Percentiles rank a stretch among this genome's conserved stretches.
These are phyloP conservation scores for Parus major DNA, from an alignment of 2,113 vertebrate species.

Conservation along the genomic window DNA sequence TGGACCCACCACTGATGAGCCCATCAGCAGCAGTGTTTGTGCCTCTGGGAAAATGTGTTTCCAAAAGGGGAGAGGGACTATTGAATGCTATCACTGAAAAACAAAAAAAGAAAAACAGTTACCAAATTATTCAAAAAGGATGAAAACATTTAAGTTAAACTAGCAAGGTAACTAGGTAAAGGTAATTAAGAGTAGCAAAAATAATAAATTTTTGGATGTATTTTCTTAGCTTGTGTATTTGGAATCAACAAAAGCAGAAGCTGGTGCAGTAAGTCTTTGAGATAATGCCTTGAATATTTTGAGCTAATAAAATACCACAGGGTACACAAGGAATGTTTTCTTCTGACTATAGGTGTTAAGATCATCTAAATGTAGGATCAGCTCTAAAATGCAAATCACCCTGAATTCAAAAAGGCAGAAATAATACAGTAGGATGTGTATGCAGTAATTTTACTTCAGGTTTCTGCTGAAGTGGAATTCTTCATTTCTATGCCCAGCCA, in stretches of 20 bases:
- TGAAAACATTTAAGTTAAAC: not conserved
- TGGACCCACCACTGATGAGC: not conserved
- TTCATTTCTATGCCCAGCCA: not conserved
- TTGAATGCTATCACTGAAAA: not conserved
- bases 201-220: not conserved
- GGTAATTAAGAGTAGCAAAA: not conserved
- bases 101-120: not conserved
- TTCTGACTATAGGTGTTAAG: not conserved
- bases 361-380: not conserved
- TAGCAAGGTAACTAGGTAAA: not conserved
- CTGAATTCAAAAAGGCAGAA: not conserved
- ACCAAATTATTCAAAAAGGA: not conserved
- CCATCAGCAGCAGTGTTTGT: not conserved
- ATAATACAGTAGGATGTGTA: not conserved
- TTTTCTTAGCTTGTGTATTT: constrained; percentile 28
- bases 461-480: not conserved
- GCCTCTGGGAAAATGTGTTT: not conserved
- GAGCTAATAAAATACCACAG: not conserved
- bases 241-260: constrained; percentile 14
- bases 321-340: not conserved
- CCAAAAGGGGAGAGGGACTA: not conserved
- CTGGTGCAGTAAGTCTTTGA: constrained; percentile 15
- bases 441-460: not conserved
- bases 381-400: not conserved
- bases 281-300: not conserved